Percentiles rank a stretch among this genome's conserved stretches.
phyloP scores from a whole-genome alignment of 2,888 invertebrate genomes.

The Agrilus cyanescens region DNA sequence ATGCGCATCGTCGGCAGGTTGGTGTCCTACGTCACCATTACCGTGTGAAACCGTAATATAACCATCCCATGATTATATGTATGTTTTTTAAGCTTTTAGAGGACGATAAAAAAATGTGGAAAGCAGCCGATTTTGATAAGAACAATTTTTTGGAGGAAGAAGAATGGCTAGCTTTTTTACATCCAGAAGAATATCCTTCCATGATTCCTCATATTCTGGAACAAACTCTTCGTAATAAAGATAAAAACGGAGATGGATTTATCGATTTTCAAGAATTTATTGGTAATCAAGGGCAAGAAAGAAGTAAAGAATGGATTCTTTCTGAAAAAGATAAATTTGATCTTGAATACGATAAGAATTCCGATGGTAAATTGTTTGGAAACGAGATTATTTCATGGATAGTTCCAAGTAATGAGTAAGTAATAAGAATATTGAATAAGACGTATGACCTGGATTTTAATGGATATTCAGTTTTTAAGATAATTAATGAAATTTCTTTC shows the following conservation, averaged over 20 bases:
- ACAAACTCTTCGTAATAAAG: conserved; percentile 78
- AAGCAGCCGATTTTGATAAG: conserved; percentile 69
- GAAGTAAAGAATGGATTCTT: conserved; percentile 61
- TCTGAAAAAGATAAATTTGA: conserved; percentile 75
- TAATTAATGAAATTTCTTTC: conserved; percentile 8
- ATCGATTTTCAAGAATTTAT: conserved; percentile 80
- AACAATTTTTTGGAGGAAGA: conserved; percentile 62
- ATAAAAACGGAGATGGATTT: conserved; percentile 69
- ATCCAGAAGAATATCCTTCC: conserved; percentile 83
- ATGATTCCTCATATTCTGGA: conserved; percentile 73
- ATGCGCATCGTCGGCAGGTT: too few relatives aligned
- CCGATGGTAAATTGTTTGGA: conserved; percentile 67
- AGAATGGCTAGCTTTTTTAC: conserved; percentile 83
- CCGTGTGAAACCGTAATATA: too few relatives aligned
- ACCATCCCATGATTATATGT: too few relatives aligned
- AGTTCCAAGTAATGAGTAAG: conserved; percentile 80
- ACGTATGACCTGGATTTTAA: not conserved
- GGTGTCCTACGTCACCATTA: too few relatives aligned
- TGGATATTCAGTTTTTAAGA: not conserved
- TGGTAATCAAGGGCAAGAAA: conserved; percentile 54
- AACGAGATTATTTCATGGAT: conserved; percentile 82
- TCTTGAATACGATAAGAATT: conserved; percentile 71
- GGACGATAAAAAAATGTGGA: conserved; percentile 81
- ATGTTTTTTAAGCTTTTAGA: conserved; percentile 39
- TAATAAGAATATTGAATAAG: conserved; percentile 18